These are phyloP conservation scores for Rattus norvegicus DNA, from an alignment of 2,113 vertebrate genomes.

Conservation along the genomic window DNA sequence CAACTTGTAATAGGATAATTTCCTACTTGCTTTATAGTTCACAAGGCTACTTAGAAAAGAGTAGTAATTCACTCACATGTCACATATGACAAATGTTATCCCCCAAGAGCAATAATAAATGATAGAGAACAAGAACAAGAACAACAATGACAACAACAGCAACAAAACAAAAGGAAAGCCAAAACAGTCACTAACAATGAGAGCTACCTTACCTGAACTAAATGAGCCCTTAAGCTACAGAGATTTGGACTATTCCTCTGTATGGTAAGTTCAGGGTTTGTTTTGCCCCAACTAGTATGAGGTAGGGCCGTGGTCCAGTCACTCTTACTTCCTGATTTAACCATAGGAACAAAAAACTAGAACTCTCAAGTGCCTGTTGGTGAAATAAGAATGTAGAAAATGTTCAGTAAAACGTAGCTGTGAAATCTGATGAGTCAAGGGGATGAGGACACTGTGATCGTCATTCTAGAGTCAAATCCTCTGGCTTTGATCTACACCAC, in stretches of 20 bases:
- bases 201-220: not conserved
- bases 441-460: not conserved
- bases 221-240: not conserved
- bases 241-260: slow-evolving; percentile 5
- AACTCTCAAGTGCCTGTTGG: not conserved
- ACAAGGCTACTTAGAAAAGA: not conserved
- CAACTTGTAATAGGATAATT: not conserved
- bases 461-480: not conserved
- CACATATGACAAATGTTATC: not conserved
- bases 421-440: not conserved
- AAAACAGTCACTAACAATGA: not conserved
- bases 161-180: too few relatives aligned
- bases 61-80: not conserved
- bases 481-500: not conserved
- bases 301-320: not conserved
- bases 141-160: too few relatives aligned
- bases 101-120: not conserved
- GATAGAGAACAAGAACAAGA: not conserved
- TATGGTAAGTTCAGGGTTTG: not conserved
- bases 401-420: not conserved
- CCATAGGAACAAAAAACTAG: not conserved
- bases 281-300: not conserved
- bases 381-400: not conserved
- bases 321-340: not conserved
- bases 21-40: not conserved